Base-by-base conservation (phyloP, 2,797 vertebrate genomes). In the Chelon auratus region DNA sequence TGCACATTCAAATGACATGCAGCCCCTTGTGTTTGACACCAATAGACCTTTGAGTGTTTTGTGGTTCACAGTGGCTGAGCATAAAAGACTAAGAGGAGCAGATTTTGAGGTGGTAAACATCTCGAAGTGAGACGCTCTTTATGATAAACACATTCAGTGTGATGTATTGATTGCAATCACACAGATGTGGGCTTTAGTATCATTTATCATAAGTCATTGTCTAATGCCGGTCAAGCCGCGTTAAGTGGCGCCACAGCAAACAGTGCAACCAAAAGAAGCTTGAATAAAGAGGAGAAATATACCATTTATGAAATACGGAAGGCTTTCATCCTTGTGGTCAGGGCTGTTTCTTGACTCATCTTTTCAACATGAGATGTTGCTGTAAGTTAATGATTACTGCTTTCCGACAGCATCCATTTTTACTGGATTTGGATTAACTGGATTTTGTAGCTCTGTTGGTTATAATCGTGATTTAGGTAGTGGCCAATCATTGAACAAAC, bases 201-300 rank as follows among this genome's bases (percentile, higher is more conserved):
- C 55, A 78, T 84, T 80, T 57, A 70, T 80, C 73, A 82, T 50
- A 52, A 62, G 63, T 67, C 58, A 65, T 74, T 61, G 70, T 37
- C 51, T 64, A 59, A 77, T 70, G 52, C 22, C 70, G 61, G 81
- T 73, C 47, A 55, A 33, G 9, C 26, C 9, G 48, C 62, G 40
- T 45, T 51, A 72, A 66, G 54, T 14, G 3, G 22, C 62, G 58
- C 62, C 4, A 53, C 45, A 59, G 17, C 48, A 58, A 78, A 43
- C 5, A 52, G 2, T 47, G 26, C 10, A 39, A 47, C 3, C 17
- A 5, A 58, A 59, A 64, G 30, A 7, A 56, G 45, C 7, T 62
- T 45, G 10, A 54, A 59, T 58, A 58, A 12, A 53, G 7, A 61
- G 3, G 62, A 30, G 7, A 62, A 37, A 61, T n/a, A 5, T 4